Conservation (phyloP, 2,888 invertebrate species). For the Pterostichus niger region DNA sequence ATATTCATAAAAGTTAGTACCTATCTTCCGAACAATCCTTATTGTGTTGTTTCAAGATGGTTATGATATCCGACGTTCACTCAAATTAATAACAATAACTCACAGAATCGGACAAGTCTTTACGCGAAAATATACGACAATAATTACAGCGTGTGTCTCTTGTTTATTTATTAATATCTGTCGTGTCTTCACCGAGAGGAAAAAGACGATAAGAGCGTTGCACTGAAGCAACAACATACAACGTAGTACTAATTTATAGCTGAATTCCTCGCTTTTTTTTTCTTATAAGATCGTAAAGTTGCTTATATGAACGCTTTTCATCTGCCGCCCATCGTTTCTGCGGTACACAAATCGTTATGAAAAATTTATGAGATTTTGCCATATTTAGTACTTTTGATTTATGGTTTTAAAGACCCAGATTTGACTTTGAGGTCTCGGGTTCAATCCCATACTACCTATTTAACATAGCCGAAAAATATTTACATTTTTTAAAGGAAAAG, state of each 20-base stretch:
- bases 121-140: constrained; percentile 37
- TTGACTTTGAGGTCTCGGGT: neutral
- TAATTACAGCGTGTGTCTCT: constrained; percentile 34
- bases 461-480: too few species aligned
- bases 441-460: neutral
- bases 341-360: too few species aligned
- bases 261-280: neutral
- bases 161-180: constrained; percentile 45
- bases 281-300: constrained; percentile 6
- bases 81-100: constrained; percentile 27
- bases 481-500: too few species aligned
- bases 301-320: constrained; percentile 1
- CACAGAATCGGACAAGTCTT: constrained; percentile 27
- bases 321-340: neutral
- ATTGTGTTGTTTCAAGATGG: constrained; percentile 5
- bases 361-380: too few species aligned
- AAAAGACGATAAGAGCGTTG: neutral
- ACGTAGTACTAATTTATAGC: constrained; percentile 9
- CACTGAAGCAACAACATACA: neutral
- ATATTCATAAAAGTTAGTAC: constrained; percentile 3
- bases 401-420: neutral
- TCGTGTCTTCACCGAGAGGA: neutral
- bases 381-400: too few species aligned
- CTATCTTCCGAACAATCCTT: constrained; percentile 12
- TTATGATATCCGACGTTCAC: constrained; percentile 10